phyloP scores from a whole-genome alignment of 1,140 invertebrate species.

The Diuraphis noxia region DNA sequence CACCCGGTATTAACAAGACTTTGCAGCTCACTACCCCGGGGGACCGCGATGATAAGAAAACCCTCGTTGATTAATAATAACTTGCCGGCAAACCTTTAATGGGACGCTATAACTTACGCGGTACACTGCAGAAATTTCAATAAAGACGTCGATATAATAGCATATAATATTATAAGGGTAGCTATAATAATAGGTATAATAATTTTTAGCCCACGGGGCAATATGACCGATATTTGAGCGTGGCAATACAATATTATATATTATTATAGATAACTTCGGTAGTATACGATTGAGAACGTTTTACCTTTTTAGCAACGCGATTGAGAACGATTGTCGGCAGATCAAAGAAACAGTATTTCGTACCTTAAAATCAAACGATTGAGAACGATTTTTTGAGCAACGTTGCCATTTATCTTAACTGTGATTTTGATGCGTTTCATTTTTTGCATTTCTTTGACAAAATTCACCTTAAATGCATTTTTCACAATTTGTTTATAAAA shows the following conservation, averaged over 20 bases:
- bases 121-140: slow-evolving; percentile 45
- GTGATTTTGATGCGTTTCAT: no score
- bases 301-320: no score
- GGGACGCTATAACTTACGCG: slow-evolving; percentile 31
- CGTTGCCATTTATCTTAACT: no score
- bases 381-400: no score
- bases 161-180: slow-evolving; percentile 3
- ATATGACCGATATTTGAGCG: background rate
- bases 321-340: no score
- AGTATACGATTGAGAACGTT: no score
- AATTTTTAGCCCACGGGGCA: background rate
- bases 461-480: no score
- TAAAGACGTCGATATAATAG: slow-evolving; percentile 45
- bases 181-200: background rate
- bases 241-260: background rate
- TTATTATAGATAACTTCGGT: no score
- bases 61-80: slow-evolving; percentile 53
- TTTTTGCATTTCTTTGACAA: no score
- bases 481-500: no score
- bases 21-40: slow-evolving; percentile 32
- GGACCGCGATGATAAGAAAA: slow-evolving; percentile 51
- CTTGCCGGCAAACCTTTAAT: slow-evolving; percentile 15
- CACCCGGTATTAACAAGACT: slow-evolving; percentile 52
- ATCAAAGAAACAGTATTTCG: no score
- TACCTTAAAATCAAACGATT: no score